Evolutionary conservation across 1,140 invertebrate genomes (phyloP), one percentile per base, ranked within the genome.

Genomic region (Bombus waltoni): DNA sequence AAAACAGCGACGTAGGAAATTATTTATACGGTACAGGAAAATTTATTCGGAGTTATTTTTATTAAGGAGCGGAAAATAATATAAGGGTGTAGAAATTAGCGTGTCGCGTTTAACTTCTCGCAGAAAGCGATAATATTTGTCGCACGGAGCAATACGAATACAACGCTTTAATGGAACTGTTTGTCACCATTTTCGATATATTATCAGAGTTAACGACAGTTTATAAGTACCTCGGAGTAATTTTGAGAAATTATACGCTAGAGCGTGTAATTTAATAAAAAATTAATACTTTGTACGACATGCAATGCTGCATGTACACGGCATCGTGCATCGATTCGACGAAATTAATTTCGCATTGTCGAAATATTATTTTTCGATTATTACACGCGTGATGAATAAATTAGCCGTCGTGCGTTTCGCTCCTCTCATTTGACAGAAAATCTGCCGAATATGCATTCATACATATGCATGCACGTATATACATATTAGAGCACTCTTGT

Each of bases 371-470:
- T 89, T 87, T 86, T 88, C 83, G 88, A 82, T 87, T 77, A 89
- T 89, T 87, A 89, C 53, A 40, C 22, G 66, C 73, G 47, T 53
- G 82, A 89, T 86, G 88, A 89, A 87, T 89, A 87, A 89, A 87
- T 89, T 89, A 89, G 59, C 62, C 66, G 18, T 53, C 75, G 80
- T 32, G 72, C 72, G 62, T 86, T 83, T 81, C 65, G 66, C 88
- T 83, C 66, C 47, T 78, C 88, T 90, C 80, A 90, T 90, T 88
- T 81, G 76, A 76, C 73, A 83, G 86, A 88, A 90, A 90, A 90
- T 90, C 83, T 86, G 83, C 73, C 88, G 80, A 88, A 90, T 90
- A 90, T 90, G 79, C 89, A 80, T 90, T 90, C 89, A 90, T 90
- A 85, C 89, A 90, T 90, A 90, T 90, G 89, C 89, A 90, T 88